Conservation (phyloP, 2,888 invertebrate species). For the Suillia variegata region DNA sequence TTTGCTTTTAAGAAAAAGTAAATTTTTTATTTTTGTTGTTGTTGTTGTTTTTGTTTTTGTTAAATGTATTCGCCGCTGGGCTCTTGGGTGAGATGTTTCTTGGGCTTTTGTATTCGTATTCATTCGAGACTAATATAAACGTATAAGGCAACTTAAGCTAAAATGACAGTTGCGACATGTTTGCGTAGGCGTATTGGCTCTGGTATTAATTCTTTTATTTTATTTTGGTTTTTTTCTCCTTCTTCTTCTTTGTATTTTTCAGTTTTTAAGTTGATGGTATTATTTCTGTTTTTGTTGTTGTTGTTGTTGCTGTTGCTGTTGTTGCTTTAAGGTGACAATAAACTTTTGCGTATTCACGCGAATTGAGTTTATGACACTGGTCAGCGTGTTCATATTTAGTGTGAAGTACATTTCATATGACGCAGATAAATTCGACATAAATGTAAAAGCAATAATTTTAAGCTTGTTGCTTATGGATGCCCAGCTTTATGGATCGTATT, state of each 20-base stretch:
- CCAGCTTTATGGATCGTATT: no score
- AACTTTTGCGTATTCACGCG: slow-evolving; percentile 51
- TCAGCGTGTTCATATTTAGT: neutral
- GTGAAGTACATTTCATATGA: neutral
- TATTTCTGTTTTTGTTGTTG: slow-evolving; percentile 24
- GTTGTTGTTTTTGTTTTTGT: neutral
- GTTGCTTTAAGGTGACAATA: slow-evolving; percentile 47
- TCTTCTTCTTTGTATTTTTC: slow-evolving; percentile 4
- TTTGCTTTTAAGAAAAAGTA: no score
- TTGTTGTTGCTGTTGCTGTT: slow-evolving; percentile 20
- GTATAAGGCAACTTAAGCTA: slow-evolving; percentile 57
- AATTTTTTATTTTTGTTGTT: neutral
- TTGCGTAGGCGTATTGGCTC: slow-evolving; percentile 51
- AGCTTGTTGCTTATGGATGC: no score
- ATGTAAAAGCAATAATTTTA: no score
- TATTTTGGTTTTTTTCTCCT: slow-evolving; percentile 19
- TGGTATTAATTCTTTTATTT: slow-evolving; percentile 49
- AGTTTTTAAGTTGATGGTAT: slow-evolving; percentile 9
- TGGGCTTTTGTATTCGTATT: no score
- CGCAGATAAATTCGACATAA: neutral
- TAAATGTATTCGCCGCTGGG: no score
- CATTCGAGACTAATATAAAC: slow-evolving; percentile 60
- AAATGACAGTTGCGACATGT: slow-evolving; percentile 60
- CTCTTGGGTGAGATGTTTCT: neutral
- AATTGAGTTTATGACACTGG: slow-evolving; percentile 49